These are phyloP conservation scores for Paramormyrops kingsleyae DNA, from an alignment of 2,113 vertebrate genomes.

Conservation along the genomic window DNA sequence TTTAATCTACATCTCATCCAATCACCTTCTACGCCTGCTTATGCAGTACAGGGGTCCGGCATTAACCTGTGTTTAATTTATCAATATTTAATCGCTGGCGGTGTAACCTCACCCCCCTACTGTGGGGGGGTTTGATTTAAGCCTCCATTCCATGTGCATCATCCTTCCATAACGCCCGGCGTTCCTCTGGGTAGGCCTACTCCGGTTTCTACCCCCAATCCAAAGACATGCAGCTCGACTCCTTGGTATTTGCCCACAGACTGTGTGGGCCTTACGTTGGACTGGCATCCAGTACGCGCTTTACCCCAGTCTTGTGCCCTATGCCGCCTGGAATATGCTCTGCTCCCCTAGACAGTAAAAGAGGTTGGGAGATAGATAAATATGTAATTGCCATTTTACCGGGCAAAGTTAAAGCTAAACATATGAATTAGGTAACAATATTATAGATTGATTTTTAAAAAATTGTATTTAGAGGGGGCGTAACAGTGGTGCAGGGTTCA, in stretches of 20 bases:
- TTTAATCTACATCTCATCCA: not conserved
- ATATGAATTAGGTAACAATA: not conserved
- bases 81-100: not conserved
- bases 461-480: not conserved
- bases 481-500: not conserved
- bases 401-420: not conserved
- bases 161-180: not conserved
- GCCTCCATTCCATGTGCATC: not conserved
- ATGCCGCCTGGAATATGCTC: not conserved
- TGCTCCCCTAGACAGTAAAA: not conserved
- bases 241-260: not conserved
- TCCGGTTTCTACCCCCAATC: not conserved
- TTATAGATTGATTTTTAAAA: not conserved
- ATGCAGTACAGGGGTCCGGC: not conserved
- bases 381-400: not conserved
- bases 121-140: not conserved
- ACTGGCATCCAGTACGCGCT: not conserved
- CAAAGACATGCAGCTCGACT: not conserved
- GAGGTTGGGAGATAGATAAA: not conserved
- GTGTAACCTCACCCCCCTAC: not conserved
- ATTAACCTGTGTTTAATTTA: not conserved
- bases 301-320: not conserved
- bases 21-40: not conserved
- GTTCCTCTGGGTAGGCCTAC: not conserved
- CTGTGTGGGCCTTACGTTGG: not conserved